A percentile compares a stretch with the other conserved stretches of the same genome.
Evolutionary conservation across 2,797 vertebrate species (phyloP).

Genomic region (Enteromius radiatus): DNA sequence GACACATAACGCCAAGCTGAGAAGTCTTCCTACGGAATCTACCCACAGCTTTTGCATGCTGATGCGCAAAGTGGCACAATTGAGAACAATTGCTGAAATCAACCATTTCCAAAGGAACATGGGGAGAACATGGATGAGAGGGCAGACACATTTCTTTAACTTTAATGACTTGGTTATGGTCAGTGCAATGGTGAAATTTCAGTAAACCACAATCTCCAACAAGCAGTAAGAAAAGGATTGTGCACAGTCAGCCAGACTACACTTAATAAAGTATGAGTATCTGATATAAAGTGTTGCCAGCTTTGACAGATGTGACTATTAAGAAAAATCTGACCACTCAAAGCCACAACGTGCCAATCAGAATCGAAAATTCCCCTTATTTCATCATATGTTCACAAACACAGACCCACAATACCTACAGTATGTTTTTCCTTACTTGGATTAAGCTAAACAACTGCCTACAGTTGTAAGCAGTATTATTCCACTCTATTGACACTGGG

Average conservation of each 20-base stretch:
- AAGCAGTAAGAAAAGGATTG: not conserved
- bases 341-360: not conserved
- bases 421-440: not conserved
- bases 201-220: constrained; percentile 23
- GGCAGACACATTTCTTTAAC: constrained; percentile 73
- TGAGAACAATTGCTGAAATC: constrained; percentile 71
- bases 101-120: constrained; percentile 74
- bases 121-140: constrained; percentile 68
- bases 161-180: constrained; percentile 71
- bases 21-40: constrained; percentile 64
- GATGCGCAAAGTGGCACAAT: constrained; percentile 58
- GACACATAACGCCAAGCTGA: constrained; percentile 70
- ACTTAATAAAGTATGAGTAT: not conserved
- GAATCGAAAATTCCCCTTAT: not conserved
- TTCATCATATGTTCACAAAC: not conserved
- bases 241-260: not conserved
- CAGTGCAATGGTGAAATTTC: constrained; percentile 47
- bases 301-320: not conserved
- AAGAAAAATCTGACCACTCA: not conserved
- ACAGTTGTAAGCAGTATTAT: not conserved
- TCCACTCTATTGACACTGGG: constrained; percentile 1
- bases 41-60: constrained; percentile 79
- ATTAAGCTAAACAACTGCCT: not conserved
- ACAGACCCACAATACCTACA: not conserved
- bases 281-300: not conserved